Evolutionary conservation across 2,888 invertebrate species (phyloP), one percentile per base, ranked within the genome.

Genomic region (Dusona sp.): DNA sequence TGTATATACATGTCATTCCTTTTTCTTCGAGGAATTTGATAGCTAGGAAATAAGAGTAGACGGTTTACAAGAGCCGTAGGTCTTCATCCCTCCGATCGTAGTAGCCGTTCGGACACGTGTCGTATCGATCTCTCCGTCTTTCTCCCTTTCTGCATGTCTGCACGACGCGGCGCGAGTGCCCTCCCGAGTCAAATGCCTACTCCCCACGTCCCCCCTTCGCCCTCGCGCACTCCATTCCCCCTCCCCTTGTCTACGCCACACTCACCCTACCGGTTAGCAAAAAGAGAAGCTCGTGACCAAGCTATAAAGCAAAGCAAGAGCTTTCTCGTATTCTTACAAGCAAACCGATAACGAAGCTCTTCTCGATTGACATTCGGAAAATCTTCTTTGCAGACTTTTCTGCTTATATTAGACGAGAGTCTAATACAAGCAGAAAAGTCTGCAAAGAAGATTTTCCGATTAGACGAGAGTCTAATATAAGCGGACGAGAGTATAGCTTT

Each of bases 71-170:
- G 85, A 68, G 54, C 74, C 48, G 78, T 88, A 84, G 87, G 88
- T 87, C 88, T 88, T 88, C 88, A 87, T 88, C 88, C 87, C 88
- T 87, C 83, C 74, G 83, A 81, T 86, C 78, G 86, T 83, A 80
- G 75, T 78, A 78, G 84, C 83, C 74, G 78, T 77, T 84, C 80
- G 83, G 83, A 86, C 86, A 86, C 86, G 86, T 86, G 86, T 86
- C 86, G 86, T 86, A 86, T 86, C 86, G 86, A 86, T 86, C 86
- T 84, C 80, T 83, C 79, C 78, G 72, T 86, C 86, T 83, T 81
- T 86, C 80, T 86, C 78, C 48, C 77, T 83, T 74, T 81, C 73
- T 74, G 80, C 84, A 78, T 84, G 86, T 86, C 86, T 84, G 80
- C 64, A 68, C 84, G 86, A 64, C 68, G 83, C 86, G 75, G 75